Conservation (phyloP, 2,888 invertebrate species). For the Dryobotodes eremita region DNA sequence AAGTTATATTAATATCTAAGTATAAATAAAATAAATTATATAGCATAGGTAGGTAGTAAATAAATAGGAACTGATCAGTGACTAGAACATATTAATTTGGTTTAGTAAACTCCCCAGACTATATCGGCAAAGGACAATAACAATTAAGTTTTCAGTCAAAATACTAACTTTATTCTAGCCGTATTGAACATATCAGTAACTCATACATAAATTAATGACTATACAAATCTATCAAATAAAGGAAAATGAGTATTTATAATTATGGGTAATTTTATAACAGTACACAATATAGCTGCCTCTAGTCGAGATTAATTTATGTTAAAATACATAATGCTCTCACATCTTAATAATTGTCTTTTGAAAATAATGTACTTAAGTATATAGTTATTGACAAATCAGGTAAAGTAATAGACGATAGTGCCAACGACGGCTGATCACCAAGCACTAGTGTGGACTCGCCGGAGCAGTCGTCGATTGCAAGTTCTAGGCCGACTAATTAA, state of each 20-base stretch:
- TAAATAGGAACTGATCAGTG: slow-evolving; percentile 67
- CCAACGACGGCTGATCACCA: slow-evolving; percentile 51
- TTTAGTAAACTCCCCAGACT: slow-evolving; percentile 78
- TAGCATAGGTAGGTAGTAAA: slow-evolving; percentile 42
- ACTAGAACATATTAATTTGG: slow-evolving; percentile 68
- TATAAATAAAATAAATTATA: slow-evolving; percentile 36
- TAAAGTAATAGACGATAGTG: slow-evolving; percentile 58
- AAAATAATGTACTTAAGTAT: slow-evolving; percentile 64
- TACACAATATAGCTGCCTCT: slow-evolving; percentile 85
- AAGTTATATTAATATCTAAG: slow-evolving; percentile 28
- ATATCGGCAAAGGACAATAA: slow-evolving; percentile 81
- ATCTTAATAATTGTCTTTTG: slow-evolving; percentile 68
- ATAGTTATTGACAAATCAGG: slow-evolving; percentile 55
- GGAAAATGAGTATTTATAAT: slow-evolving; percentile 62
- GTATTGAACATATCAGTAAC: slow-evolving; percentile 69
- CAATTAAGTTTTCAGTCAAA: slow-evolving; percentile 80
- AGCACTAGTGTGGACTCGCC: slow-evolving; percentile 35
- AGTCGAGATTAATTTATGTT: slow-evolving; percentile 80
- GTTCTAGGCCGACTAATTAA: slow-evolving; percentile 85
- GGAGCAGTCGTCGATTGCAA: slow-evolving; percentile 72
- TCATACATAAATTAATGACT: slow-evolving; percentile 66
- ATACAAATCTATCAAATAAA: slow-evolving; percentile 61
- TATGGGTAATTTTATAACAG: slow-evolving; percentile 69
- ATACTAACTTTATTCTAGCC: slow-evolving; percentile 77
- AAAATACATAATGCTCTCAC: slow-evolving; percentile 73